Conservation (phyloP, 2,797 vertebrate species). For the Pipistrellus kuhlii region DNA sequence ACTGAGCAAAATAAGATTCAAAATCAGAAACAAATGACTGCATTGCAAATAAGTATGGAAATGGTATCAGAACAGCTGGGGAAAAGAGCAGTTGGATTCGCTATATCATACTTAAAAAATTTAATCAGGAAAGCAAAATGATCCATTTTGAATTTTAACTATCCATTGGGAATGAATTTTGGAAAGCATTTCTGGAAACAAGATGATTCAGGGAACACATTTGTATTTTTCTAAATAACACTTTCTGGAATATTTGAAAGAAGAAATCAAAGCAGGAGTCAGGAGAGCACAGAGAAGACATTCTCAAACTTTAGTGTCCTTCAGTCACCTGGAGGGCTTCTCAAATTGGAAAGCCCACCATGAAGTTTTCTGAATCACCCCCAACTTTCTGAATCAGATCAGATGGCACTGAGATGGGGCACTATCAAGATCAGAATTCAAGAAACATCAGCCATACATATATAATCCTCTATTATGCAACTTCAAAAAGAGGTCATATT, state of each 20-base stretch:
- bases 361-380: not conserved
- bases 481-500: not conserved
- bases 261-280: not conserved
- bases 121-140: conserved; percentile 36
- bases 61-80: not conserved
- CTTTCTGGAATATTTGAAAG: not conserved
- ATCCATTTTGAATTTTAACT: conserved; percentile 24
- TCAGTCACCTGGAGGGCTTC: not conserved
- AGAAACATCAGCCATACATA: not conserved
- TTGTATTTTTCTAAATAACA: conserved; percentile 3
- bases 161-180: not conserved
- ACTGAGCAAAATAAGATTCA: conserved; percentile 43
- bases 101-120: not conserved
- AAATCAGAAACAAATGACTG: not conserved
- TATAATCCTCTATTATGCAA: not conserved
- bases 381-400: not conserved
- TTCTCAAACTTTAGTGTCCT: not conserved
- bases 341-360: not conserved
- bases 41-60: conserved; percentile 27
- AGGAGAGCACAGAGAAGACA: not conserved
- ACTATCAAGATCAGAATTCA: conserved; percentile 37
- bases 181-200: not conserved
- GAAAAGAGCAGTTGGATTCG: not conserved
- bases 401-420: not conserved
- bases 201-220: not conserved